Conservation (phyloP, 2,888 invertebrate species). For the Amblyjoppa fuscipennis region DNA sequence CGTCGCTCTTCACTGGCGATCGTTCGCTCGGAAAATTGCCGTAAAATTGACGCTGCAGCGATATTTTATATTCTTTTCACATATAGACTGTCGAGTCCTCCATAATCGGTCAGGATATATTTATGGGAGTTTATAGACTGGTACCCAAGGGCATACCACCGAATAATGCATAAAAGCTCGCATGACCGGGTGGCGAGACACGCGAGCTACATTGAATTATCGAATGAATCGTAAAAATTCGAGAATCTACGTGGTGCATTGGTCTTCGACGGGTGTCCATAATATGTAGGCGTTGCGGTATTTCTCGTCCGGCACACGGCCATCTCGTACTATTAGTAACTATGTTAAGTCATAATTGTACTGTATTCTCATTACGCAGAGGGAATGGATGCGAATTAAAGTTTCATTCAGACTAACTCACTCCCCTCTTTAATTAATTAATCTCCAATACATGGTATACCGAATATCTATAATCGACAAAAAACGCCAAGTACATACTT, state of each 20-base stretch:
- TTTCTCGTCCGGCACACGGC: slow-evolving; percentile 77
- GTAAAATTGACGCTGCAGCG: slow-evolving; percentile 84
- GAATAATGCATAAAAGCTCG: slow-evolving; percentile 30
- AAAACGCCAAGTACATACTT: neutral
- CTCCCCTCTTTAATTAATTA: too few relatives aligned
- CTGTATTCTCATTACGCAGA: slow-evolving; percentile 72
- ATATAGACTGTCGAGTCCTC: slow-evolving; percentile 69
- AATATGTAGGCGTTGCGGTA: slow-evolving; percentile 75
- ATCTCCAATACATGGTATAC: too few relatives aligned
- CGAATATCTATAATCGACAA: too few relatives aligned
- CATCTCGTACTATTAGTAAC: slow-evolving; percentile 69
- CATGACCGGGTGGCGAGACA: slow-evolving; percentile 46
- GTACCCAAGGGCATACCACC: slow-evolving; percentile 7
- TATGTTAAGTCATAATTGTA: slow-evolving; percentile 75
- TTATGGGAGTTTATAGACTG: slow-evolving; percentile 59
- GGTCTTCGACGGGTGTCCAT: slow-evolving; percentile 62
- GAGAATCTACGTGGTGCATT: slow-evolving; percentile 16
- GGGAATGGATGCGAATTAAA: slow-evolving; percentile 15
- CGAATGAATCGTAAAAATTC: slow-evolving; percentile 49
- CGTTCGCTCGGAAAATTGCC: slow-evolving; percentile 84
- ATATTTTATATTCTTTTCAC: slow-evolving; percentile 82
- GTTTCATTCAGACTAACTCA: neutral
- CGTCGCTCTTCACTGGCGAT: slow-evolving; percentile 66
- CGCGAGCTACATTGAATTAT: neutral
- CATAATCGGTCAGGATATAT: slow-evolving; percentile 52